These are phyloP conservation scores for Hyalella azteca DNA, from an alignment of 2,888 invertebrate genomes.

Conservation along the genomic window DNA sequence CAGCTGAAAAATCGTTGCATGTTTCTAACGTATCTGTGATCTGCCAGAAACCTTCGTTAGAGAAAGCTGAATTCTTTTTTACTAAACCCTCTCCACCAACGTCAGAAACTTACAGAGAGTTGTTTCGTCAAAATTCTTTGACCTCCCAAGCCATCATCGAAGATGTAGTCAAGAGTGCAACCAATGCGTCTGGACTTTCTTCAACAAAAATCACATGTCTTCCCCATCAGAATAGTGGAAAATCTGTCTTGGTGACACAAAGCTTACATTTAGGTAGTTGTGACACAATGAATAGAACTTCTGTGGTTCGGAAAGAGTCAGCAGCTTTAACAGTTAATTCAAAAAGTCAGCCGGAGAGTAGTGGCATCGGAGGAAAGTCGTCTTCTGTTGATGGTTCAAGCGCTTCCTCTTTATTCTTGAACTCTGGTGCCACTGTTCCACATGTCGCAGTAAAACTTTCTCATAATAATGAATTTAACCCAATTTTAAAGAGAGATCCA, in stretches of 20 bases:
- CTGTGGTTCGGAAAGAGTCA: not conserved
- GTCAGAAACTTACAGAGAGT: slow-evolving; percentile 30
- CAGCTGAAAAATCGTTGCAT: not conserved
- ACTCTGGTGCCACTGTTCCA: not conserved
- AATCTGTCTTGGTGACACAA: not conserved
- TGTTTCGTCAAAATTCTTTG: slow-evolving; percentile 36
- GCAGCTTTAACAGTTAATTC: not conserved
- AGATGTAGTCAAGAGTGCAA: slow-evolving; percentile 22
- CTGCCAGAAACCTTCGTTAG: not conserved
- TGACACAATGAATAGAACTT: not conserved
- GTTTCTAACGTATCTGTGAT: not conserved
- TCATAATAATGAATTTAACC: slow-evolving; percentile 42
- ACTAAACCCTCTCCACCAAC: not conserved
- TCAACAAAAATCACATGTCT: slow-evolving; percentile 32
- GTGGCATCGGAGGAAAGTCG: not conserved
- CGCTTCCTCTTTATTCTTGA: slow-evolving; percentile 31
- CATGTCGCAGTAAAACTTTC: not conserved
- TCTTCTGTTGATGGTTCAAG: slow-evolving; percentile 20
- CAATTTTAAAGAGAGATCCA: slow-evolving; percentile 45
- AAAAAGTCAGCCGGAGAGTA: not conserved
- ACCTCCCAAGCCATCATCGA: slow-evolving; percentile 34
- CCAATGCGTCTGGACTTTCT: slow-evolving; percentile 3
- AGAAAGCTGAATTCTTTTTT: not conserved
- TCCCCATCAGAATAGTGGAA: not conserved
- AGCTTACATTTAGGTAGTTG: not conserved